A percentile compares a stretch with the other conserved stretches of the same genome.
Conservation (phyloP, 2,888 invertebrate species). For the Coremacera marginata region DNA sequence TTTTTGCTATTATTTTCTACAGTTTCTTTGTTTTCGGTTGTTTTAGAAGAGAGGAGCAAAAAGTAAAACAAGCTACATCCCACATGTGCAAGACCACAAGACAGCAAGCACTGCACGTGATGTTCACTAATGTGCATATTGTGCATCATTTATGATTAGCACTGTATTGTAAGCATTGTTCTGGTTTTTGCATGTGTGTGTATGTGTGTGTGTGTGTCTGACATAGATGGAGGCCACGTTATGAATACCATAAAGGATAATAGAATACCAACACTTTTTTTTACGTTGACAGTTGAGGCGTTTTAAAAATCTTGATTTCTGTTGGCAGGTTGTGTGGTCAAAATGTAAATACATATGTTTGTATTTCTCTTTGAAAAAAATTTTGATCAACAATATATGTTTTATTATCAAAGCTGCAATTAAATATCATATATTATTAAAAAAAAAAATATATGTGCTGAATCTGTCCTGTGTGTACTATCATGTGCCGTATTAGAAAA, state of each 20-base stretch:
- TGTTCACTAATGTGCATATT: neutral
- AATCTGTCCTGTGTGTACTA: too few species aligned
- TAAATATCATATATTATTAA: too few species aligned
- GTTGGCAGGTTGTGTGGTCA: neutral
- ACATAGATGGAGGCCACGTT: neutral
- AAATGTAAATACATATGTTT: too few species aligned
- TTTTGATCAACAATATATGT: too few species aligned
- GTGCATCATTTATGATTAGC: neutral
- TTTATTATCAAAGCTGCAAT: too few species aligned
- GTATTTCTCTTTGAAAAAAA: too few species aligned
- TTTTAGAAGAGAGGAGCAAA: neutral
- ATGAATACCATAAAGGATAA: conserved; percentile 8
- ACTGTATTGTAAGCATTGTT: neutral
- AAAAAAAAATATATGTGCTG: too few species aligned
- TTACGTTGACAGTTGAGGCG: conserved; percentile 13
- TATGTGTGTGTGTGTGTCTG: neutral
- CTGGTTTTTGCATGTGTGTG: neutral
- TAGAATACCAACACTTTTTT: conserved; percentile 15
- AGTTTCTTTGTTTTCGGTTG: neutral
- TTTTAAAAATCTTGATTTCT: neutral
- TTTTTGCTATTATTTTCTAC: neutral
- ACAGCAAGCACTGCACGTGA: conserved; percentile 2
- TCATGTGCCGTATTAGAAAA: too few species aligned
- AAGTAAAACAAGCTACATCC: neutral
- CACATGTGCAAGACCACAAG: neutral